Base-by-base conservation (phyloP, 2,888 invertebrate species). In the Drosophila niveifrons region DNA sequence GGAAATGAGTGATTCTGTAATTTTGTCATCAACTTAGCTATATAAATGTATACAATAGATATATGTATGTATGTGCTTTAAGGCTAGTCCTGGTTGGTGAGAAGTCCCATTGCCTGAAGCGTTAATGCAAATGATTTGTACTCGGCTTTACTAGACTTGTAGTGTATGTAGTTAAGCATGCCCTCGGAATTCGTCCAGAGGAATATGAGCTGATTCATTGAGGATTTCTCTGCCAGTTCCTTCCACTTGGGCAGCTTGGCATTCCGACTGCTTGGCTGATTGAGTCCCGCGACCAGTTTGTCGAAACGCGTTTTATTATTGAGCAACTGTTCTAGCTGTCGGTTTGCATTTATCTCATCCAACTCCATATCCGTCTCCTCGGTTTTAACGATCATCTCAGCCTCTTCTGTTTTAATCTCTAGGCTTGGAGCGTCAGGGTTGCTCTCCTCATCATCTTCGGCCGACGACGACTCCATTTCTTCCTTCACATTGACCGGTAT, bases 151-250 rank as follows among this genome's bases (percentile, higher is more conserved):
- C 77, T 75, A 0, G 80, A 75, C 28, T 90, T 90, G 6, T 76
- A 74, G 17, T 83, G 79, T 34, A 91, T 73, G 65, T 94, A 94
- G 46, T 92, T 93, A 0, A 96, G 92, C 77, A 96, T 92, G 1
- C 93, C 93, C 62, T 93, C 91, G 0, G 95, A 93, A 41, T 94
- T 94, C 79, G 94, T 94, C 90, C 94, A 94, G 78, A 94, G 92
- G 52, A 93, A 93, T 0, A 93, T 80, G 48, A 94, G 91, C 44
- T 94, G 91, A 39, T 93, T 93, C 55, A 94, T 92, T 6, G 93
- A 92, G 52, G 95, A 91, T 1, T 94, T 91, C 11, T 91, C 90
- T 0, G 94, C 95, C 17, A 96, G 91, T 68, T 91, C 92, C 47
- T 93, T 93, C 96, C 95, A 96, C 23, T 93, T 94, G 50, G 93